A percentile compares a stretch with the other conserved stretches of the same genome.
phyloP scores from a whole-genome alignment of 1,140 invertebrate species.

The Saccostrea glomerata region DNA sequence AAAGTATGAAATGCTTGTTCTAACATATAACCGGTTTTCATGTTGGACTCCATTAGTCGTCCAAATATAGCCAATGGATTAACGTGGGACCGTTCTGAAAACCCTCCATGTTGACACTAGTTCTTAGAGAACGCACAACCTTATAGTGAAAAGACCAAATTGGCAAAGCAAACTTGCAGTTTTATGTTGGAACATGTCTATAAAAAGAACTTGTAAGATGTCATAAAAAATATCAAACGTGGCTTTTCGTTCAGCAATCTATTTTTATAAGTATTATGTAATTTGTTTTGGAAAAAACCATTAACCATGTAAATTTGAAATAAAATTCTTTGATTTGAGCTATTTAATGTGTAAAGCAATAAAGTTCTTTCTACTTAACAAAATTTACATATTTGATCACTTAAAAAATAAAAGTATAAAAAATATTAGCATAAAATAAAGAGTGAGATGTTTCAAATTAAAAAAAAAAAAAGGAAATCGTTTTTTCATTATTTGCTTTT shows the following conservation, averaged over 20 bases:
- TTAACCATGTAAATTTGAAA: background rate
- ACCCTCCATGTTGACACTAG: slow-evolving; percentile 2
- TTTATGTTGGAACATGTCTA: background rate
- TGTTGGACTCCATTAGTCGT: slow-evolving; percentile 39
- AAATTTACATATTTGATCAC: background rate
- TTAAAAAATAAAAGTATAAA: too few species aligned
- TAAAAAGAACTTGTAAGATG: background rate
- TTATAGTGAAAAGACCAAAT: background rate
- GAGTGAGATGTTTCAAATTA: too few species aligned
- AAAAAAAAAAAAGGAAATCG: too few species aligned
- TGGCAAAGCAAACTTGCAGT: background rate
- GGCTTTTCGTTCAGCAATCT: background rate
- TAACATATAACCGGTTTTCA: slow-evolving; percentile 40
- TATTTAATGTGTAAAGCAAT: background rate
- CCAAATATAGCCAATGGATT: slow-evolving; percentile 31
- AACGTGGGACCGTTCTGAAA: slow-evolving; percentile 10
- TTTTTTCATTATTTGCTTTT: too few species aligned
- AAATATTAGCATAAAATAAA: too few species aligned
- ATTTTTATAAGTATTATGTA: slow-evolving; percentile 6
- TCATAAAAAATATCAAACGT: background rate
- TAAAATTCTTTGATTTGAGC: background rate
- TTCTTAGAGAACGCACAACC: background rate
- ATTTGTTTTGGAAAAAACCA: background rate
- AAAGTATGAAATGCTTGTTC: slow-evolving; percentile 40
- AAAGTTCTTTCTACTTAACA: background rate